Conservation (phyloP, 30 jellyfish, hydroid and myxozoan genomes). For the Rhopilema esculentum region DNA sequence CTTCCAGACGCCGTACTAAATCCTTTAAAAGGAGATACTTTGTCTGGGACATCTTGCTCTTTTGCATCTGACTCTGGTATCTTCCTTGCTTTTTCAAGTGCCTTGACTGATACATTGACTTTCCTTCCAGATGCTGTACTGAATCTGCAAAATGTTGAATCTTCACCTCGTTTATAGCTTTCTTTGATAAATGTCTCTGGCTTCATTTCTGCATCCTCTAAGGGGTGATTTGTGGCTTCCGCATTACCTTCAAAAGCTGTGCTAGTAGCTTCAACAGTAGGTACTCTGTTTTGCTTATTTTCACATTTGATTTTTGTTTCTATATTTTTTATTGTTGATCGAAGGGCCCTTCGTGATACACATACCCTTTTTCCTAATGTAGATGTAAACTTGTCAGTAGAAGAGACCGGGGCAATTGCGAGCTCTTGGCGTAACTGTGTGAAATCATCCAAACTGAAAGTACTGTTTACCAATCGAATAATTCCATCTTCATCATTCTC, state of each 20-base stretch:
- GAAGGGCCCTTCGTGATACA: too few relatives aligned
- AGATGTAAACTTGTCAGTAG: not conserved
- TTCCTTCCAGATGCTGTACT: conserved; percentile 74
- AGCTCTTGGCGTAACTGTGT: conserved; percentile 32
- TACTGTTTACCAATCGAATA: conserved; percentile 5
- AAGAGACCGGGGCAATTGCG: not conserved
- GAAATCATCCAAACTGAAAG: conserved; percentile 41
- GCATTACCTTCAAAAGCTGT: too few relatives aligned
- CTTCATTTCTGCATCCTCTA: too few relatives aligned
- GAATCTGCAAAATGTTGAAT: conserved; percentile 73
- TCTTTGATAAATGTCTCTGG: too few relatives aligned
- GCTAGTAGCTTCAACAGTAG: not conserved
- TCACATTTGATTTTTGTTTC: not conserved
- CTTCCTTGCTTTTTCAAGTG: conserved; percentile 39
- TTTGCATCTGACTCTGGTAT: not conserved
- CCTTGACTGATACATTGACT: conserved; percentile 54
- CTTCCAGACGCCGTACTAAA: conserved; percentile 71
- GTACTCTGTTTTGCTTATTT: not conserved
- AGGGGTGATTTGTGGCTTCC: too few relatives aligned
- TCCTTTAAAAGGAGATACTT: conserved; percentile 42
- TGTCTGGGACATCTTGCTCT: not conserved
- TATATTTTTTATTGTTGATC: too few relatives aligned
- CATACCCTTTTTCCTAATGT: not conserved
- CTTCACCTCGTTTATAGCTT: conserved; percentile 48
- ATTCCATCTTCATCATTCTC: not conserved